These are phyloP conservation scores for Pasiphila rectangulata DNA, from an alignment of 2,888 invertebrate genomes.

Conservation along the genomic window DNA sequence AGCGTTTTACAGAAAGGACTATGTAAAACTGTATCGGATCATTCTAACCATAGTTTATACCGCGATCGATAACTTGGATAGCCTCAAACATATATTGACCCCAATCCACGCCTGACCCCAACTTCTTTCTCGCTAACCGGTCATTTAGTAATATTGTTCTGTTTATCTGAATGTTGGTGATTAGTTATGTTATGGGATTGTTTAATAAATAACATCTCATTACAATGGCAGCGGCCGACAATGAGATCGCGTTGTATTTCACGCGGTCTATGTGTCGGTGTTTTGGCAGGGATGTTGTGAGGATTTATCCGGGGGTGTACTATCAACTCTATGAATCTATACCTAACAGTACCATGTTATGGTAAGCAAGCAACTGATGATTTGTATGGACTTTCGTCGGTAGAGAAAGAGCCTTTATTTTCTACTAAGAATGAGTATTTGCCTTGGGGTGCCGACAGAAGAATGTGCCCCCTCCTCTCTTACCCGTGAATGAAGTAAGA, in stretches of 20 bases:
- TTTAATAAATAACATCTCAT: conserved; percentile 76
- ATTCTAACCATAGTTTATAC: too few relatives aligned
- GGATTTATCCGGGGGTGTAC: neutral
- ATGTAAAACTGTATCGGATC: too few relatives aligned
- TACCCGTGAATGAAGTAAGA: too few relatives aligned
- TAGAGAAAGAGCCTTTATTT: too few relatives aligned
- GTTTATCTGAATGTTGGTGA: conserved; percentile 44
- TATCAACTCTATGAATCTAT: too few relatives aligned
- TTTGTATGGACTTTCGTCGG: too few relatives aligned
- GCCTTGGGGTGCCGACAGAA: too few relatives aligned
- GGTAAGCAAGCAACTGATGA: too few relatives aligned
- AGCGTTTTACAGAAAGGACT: too few relatives aligned
- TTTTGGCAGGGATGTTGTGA: conserved; percentile 46
- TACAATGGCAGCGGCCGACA: conserved; percentile 60
- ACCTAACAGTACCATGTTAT: too few relatives aligned
- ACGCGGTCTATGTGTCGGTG: conserved; percentile 47
- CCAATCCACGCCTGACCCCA: conserved; percentile 6
- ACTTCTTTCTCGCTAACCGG: conserved; percentile 12
- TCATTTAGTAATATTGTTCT: conserved; percentile 24
- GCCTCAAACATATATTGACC: neutral
- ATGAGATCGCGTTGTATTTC: conserved; percentile 62
- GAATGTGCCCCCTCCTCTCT: too few relatives aligned
- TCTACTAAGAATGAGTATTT: too few relatives aligned
- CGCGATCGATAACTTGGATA: neutral
- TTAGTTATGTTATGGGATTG: conserved; percentile 62